Evolutionary conservation across 35 echinoderm and acorn worm genomes (phyloP).

Genomic region (Heliocidaris tuberculata): DNA sequence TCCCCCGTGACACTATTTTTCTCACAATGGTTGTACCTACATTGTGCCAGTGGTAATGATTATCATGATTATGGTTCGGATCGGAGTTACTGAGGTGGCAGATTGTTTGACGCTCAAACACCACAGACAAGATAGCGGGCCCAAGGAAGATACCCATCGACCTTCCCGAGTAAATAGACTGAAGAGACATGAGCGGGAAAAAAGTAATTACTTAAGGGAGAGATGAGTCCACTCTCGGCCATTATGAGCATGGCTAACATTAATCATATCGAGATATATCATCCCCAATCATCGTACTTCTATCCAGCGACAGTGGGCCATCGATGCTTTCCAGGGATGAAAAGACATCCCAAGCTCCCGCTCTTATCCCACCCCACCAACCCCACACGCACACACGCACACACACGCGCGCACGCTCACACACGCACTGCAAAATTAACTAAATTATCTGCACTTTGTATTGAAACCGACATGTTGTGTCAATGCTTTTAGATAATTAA

Average conservation of each 20-base stretch:
- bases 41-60: background rate
- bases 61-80: background rate
- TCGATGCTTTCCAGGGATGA: background rate
- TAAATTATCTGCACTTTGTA: background rate
- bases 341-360: background rate
- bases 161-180: background rate
- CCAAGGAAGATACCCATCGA: background rate
- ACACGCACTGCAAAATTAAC: background rate
- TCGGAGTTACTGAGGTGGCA: background rate
- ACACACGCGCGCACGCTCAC: background rate
- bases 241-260: background rate
- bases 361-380: background rate
- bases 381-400: background rate
- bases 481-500: background rate
- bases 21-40: too few species aligned
- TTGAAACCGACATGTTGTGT: background rate
- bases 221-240: background rate
- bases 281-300: background rate
- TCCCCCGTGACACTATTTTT: too few species aligned
- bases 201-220: conserved; percentile 9
- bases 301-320: background rate
- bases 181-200: background rate
- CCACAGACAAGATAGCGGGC: background rate
- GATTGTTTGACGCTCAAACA: background rate
- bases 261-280: background rate